Evolutionary conservation across 1,140 invertebrate genomes (phyloP).

Genomic region (Drosophila murphyi): DNA sequence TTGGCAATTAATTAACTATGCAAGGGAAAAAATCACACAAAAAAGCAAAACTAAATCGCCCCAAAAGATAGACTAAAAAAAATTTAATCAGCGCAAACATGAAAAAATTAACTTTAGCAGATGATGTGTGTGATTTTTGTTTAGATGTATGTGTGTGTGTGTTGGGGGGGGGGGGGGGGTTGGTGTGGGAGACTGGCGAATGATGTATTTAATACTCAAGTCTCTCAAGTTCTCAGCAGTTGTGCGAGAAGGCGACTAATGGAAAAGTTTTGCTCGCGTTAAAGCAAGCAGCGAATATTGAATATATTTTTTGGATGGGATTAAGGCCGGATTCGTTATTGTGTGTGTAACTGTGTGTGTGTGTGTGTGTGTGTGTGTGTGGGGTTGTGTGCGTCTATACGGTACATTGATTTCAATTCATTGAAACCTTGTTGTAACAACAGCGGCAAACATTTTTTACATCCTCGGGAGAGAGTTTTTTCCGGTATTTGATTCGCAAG

Average conservation of each 20-base stretch:
- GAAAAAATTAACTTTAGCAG: neutral
- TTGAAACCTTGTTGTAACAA: constrained; percentile 13
- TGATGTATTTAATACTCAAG: constrained; percentile 8
- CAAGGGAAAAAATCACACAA: neutral
- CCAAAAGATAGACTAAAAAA: constrained; percentile 59
- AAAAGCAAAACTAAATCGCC: neutral
- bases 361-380: neutral
- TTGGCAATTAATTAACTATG: too few relatives aligned
- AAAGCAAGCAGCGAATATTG: constrained; percentile 9
- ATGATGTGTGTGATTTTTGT: neutral
- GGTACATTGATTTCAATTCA: constrained; percentile 47
- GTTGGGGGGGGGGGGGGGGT: neutral
- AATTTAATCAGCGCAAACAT: constrained; percentile 5
- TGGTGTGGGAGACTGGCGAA: constrained; percentile 11
- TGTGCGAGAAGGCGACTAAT: constrained; percentile 49
- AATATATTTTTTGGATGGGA: constrained; percentile 32
- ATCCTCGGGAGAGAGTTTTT: constrained; percentile 29
- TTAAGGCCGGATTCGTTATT: constrained; percentile 9
- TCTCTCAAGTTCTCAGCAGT: constrained; percentile 12
- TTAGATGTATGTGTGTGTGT: neutral
- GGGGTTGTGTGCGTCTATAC: neutral
- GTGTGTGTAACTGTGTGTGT: neutral
- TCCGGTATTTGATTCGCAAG: constrained; percentile 42
- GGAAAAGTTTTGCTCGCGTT: constrained; percentile 58
- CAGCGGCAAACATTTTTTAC: constrained; percentile 30